Evolutionary conservation across 2,888 invertebrate species (phyloP).

Genomic region (Rhagonycha lutea): DNA sequence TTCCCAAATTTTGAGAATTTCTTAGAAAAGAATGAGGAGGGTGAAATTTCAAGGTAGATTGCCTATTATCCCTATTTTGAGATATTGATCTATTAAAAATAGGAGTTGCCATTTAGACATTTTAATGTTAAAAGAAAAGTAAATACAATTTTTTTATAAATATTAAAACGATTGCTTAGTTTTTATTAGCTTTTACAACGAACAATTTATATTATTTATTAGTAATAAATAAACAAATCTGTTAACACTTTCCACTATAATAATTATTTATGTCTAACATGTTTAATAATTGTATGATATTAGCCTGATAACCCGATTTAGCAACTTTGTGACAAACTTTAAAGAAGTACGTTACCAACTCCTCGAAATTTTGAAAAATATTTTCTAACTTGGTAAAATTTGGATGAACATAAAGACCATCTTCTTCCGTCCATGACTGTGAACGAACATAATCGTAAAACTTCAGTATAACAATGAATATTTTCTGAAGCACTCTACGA

Average conservation of each 20-base stretch:
- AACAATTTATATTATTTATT: background rate
- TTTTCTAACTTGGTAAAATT: constrained; percentile 62
- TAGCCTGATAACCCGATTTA: constrained; percentile 69
- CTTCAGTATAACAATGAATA: constrained; percentile 73
- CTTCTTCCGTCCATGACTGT: constrained; percentile 62
- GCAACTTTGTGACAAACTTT: constrained; percentile 66
- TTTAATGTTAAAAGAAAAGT: background rate
- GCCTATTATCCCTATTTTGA: too few relatives aligned
- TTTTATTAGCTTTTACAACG: background rate
- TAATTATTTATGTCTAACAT: constrained; percentile 69
- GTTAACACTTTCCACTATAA: constrained; percentile 46
- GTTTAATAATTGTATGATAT: constrained; percentile 66
- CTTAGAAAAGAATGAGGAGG: too few relatives aligned
- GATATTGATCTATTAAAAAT: too few relatives aligned
- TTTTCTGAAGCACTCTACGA: constrained; percentile 70
- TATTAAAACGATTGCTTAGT: background rate
- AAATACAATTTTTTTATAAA: background rate
- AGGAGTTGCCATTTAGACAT: too few relatives aligned
- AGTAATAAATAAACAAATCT: background rate
- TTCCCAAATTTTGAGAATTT: too few relatives aligned
- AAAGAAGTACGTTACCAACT: constrained; percentile 66
- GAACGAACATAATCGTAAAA: constrained; percentile 66
- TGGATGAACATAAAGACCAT: constrained; percentile 61
- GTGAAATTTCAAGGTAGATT: too few relatives aligned
- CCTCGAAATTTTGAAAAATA: constrained; percentile 57